Conservation (phyloP, 2,797 vertebrate genomes). For the Neoniphon sammara region DNA sequence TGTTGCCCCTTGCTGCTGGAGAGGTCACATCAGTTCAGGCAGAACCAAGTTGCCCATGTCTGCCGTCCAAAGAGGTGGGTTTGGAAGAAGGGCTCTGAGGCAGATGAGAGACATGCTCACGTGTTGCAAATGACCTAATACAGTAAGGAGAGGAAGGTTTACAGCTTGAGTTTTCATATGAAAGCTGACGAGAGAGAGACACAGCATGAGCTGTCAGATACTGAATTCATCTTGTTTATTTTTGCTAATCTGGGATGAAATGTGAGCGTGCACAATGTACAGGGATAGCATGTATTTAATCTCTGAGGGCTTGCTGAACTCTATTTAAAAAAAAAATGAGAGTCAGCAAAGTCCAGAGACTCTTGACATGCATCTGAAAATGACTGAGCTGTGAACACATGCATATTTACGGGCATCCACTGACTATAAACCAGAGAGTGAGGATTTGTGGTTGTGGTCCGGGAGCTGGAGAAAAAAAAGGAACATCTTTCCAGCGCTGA, state of each 20-base stretch:
- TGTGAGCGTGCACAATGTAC: not conserved
- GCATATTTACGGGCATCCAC: slow-evolving; percentile 47
- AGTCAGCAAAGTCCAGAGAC: slow-evolving; percentile 25
- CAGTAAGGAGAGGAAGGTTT: not conserved
- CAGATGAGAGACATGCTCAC: slow-evolving; percentile 12
- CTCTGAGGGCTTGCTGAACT: not conserved
- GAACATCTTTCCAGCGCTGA: slow-evolving; percentile 48
- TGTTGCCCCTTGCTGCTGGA: slow-evolving; percentile 25
- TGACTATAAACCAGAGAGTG: slow-evolving; percentile 55
- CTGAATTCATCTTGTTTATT: slow-evolving; percentile 17
- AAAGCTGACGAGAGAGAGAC: not conserved
- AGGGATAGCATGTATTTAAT: not conserved
- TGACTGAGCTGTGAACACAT: slow-evolving; percentile 44
- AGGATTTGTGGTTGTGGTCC: slow-evolving; percentile 46
- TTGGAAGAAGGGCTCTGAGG: slow-evolving; percentile 11
- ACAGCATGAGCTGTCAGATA: not conserved
- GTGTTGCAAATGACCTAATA: slow-evolving; percentile 8
- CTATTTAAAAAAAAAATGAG: slow-evolving; percentile 20
- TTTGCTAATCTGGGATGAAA: not conserved
- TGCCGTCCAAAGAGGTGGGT: slow-evolving; percentile 9
- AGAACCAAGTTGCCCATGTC: slow-evolving; percentile 9
- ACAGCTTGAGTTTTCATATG: not conserved
- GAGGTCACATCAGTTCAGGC: slow-evolving; percentile 63
- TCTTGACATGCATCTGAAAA: slow-evolving; percentile 18
- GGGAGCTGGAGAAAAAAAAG: slow-evolving; percentile 34